Base-by-base conservation (phyloP, 2,888 invertebrate genomes). In the Erebia epiphron region DNA sequence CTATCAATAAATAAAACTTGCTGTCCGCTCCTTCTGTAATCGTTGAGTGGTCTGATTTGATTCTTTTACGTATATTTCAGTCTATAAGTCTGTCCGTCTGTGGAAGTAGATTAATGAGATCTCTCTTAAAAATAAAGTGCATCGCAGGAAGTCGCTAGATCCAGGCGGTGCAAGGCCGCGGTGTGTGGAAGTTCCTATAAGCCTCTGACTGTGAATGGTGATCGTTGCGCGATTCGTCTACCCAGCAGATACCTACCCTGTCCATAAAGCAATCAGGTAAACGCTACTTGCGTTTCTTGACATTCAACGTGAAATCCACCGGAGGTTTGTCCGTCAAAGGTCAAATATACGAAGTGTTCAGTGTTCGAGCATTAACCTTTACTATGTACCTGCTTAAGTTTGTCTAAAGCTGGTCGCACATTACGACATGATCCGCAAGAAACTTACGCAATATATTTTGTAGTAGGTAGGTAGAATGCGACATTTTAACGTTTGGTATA, bases 271-370 rank as follows among this genome's bases (percentile, higher is more conserved):
- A 49, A 61, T 61, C 61, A 46, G 46, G 41, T 13, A 52, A 54
- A 57, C 26, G 18, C 26, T 60, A 67, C 60, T 67, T 35, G 35
- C n/a, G n/a, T n/a, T 67, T 61, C 64, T 67, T 68, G 57, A 76
- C 74, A 81, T 82, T 82, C 79, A 80, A 80, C 79, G 80, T 70
- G 66, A 69, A 76, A 78, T 79, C 76, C 75, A 67, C 60, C 67
- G 18, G 78, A 77, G 79, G 78, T 78, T 77, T 81, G 69, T 80
- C 79, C 78, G 82, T 77, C 77, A 81, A 78, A 83, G 82, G 84
- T 84, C 83, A 83, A 83, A 80, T 75, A 78, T 75, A 80, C 78
- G 8, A 49, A 43, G 43, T 52, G 13, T 11, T 54, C 64, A 21
- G 56, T 56, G 35, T 52, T 35, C 65, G 65, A 56, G 52, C 35